phyloP scores from a whole-genome alignment of 2,113 vertebrate species.

The Falcunculus frontatus region DNA sequence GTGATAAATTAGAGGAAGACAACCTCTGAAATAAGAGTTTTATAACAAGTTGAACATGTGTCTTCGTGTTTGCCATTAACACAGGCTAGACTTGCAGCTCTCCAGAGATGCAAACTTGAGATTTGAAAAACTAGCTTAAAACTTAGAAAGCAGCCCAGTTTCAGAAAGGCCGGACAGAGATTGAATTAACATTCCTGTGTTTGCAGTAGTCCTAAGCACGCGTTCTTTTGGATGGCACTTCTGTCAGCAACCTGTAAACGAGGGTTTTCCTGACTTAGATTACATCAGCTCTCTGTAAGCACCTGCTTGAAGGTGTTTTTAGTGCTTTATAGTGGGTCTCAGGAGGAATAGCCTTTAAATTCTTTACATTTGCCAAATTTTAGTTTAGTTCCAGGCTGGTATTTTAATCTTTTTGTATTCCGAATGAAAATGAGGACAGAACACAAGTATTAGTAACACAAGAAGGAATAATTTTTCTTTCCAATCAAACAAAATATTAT shows the following conservation, averaged over 20 bases:
- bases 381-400: not conserved
- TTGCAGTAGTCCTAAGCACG: not conserved
- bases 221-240: not conserved
- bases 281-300: not conserved
- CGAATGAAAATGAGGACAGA: not conserved
- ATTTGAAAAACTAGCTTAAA: not conserved
- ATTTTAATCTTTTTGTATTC: not conserved
- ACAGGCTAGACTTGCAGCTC: not conserved
- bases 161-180: not conserved
- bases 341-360: not conserved
- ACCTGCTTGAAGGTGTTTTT: not conserved
- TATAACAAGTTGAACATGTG: not conserved
- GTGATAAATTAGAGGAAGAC: not conserved
- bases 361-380: not conserved
- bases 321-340: not conserved
- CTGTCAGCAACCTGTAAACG: not conserved
- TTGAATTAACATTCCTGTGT: not conserved
- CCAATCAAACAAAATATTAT: not conserved
- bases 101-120: not conserved
- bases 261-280: not conserved
- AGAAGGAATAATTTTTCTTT: not conserved
- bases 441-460: not conserved
- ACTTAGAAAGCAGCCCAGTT: not conserved
- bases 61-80: not conserved
- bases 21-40: not conserved